Percentiles rank a stretch among this genome's conserved stretches.
phyloP scores from a whole-genome alignment of 1,140 invertebrate species.

The Trichonephila clavata region DNA sequence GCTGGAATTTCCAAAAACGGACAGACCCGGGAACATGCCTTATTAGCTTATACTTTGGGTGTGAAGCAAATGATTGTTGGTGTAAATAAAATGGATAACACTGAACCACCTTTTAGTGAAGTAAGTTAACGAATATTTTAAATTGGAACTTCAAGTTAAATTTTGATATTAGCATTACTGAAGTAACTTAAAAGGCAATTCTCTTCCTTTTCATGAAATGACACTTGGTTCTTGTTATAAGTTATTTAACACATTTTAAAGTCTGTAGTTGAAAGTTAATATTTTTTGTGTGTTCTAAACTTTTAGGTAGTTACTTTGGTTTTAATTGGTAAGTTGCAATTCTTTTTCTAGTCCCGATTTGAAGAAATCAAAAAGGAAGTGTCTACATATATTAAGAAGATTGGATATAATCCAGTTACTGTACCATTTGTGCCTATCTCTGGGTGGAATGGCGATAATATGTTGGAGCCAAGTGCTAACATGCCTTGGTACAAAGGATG shows the following conservation, averaged over 20 bases:
- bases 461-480: conserved; percentile 81
- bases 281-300: neutral
- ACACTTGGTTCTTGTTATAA: too few species aligned
- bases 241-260: too few species aligned
- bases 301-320: neutral
- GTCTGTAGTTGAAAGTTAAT: too few species aligned
- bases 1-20: conserved; percentile 85
- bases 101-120: conserved; percentile 83
- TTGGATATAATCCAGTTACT: conserved; percentile 84
- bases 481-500: conserved; percentile 84
- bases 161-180: too few species aligned
- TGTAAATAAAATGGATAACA: conserved; percentile 85
- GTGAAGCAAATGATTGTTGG: conserved; percentile 85
- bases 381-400: conserved; percentile 84
- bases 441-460: conserved; percentile 84
- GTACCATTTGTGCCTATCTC: conserved; percentile 85
- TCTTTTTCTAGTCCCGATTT: conserved; percentile 80
- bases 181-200: too few species aligned
- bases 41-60: conserved; percentile 85
- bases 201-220: too few species aligned
- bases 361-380: conserved; percentile 84
- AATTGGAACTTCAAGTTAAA: too few species aligned
- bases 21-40: conserved; percentile 84
- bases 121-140: neutral
- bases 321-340: neutral